Conservation (phyloP, 2,888 invertebrate genomes). For the Elmis aenea region DNA sequence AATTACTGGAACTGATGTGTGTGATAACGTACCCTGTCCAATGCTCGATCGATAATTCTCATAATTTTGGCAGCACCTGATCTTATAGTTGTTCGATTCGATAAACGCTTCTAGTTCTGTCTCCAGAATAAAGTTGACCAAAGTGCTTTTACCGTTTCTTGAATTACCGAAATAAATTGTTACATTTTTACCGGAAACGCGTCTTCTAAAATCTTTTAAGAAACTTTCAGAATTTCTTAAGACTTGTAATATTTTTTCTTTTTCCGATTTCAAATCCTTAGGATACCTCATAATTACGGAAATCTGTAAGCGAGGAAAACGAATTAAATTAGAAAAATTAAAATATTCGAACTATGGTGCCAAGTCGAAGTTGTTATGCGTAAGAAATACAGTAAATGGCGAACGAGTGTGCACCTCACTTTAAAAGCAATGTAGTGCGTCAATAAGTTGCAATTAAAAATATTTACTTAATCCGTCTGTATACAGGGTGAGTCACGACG, state of each 20-base stretch:
- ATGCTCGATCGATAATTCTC: neutral
- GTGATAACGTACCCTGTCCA: slow-evolving; percentile 10
- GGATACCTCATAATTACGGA: too few relatives aligned
- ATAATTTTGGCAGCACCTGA: neutral
- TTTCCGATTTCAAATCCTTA: too few relatives aligned
- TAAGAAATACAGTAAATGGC: too few relatives aligned
- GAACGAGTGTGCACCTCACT: too few relatives aligned
- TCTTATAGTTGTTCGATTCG: slow-evolving; percentile 5
- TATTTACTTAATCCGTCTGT: too few relatives aligned
- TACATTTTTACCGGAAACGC: slow-evolving; percentile 8
- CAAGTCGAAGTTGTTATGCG: too few relatives aligned
- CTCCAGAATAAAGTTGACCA: slow-evolving; percentile 8
- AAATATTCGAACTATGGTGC: too few relatives aligned
- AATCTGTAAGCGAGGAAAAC: too few relatives aligned
- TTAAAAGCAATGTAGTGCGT: too few relatives aligned
- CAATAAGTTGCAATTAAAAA: too few relatives aligned
- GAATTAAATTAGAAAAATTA: too few relatives aligned
- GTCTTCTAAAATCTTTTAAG: slow-evolving; percentile 2
- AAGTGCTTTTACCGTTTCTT: slow-evolving; percentile 12
- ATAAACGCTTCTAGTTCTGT: slow-evolving; percentile 5
- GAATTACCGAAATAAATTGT: slow-evolving; percentile 13
- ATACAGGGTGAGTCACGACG: too few relatives aligned
- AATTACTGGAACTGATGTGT: slow-evolving; percentile 7
- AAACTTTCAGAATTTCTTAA: slow-evolving; percentile 9
- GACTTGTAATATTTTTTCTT: slow-evolving; percentile 7